These are phyloP conservation scores for Epirrhoe alternata DNA, from an alignment of 2,888 invertebrate species.

Conservation along the genomic window DNA sequence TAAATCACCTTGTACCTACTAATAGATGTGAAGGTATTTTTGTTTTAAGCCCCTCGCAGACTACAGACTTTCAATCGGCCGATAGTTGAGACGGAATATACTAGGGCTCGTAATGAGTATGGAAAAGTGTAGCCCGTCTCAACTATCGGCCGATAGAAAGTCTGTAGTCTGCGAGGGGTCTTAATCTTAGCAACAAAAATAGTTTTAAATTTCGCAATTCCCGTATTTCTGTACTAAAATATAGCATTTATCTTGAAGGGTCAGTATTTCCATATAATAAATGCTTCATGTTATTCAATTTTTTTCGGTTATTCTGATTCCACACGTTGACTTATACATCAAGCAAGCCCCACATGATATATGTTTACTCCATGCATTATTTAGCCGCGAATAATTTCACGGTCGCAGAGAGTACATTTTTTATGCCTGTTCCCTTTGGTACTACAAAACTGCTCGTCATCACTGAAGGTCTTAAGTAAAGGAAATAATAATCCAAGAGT, in stretches of 20 bases:
- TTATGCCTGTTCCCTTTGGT: background rate
- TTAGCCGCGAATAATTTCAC: background rate
- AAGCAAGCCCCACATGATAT: background rate
- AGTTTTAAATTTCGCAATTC: background rate
- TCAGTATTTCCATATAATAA: slow-evolving; percentile 41
- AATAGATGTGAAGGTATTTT: too few species aligned
- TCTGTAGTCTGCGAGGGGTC: too few species aligned
- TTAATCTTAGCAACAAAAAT: too few species aligned
- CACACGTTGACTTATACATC: slow-evolving; percentile 3
- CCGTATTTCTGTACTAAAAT: background rate
- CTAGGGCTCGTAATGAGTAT: too few species aligned
- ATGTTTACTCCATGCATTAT: slow-evolving; percentile 1
- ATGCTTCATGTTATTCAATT: slow-evolving; percentile 44
- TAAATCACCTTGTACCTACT: too few species aligned
- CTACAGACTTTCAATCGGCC: too few species aligned
- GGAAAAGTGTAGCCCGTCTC: too few species aligned
- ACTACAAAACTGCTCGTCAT: background rate
- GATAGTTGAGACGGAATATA: too few species aligned
- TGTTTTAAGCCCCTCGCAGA: too few species aligned
- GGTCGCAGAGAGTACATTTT: background rate
- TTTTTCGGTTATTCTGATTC: slow-evolving; percentile 25
- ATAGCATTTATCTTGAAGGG: slow-evolving; percentile 20
- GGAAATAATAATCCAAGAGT: too few species aligned
- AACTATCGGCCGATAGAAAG: too few species aligned
- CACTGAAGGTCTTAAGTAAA: background rate